phyloP scores from a whole-genome alignment of 2,797 vertebrate species.

The Tragelaphus oryx region DNA sequence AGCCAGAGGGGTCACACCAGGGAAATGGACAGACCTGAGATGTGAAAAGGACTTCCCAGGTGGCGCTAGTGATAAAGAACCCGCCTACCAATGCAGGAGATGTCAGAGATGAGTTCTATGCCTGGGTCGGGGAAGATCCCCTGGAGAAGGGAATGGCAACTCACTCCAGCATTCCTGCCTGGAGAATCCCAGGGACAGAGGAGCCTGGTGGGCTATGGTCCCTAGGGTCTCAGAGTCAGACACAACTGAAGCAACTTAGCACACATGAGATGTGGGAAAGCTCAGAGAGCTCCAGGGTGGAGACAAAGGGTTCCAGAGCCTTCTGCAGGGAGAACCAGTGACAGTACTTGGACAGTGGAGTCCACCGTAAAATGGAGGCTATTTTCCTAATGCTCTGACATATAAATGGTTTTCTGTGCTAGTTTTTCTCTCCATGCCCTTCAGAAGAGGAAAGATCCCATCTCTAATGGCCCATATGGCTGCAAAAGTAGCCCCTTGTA shows the following conservation, averaged over 20 bases:
- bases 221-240: not conserved
- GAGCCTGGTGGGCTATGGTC: not conserved
- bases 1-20: rapidly evolving
- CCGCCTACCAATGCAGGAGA: not conserved
- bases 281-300: not conserved
- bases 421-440: not conserved
- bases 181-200: not conserved
- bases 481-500: not conserved
- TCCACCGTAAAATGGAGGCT: not conserved
- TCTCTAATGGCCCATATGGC: not conserved
- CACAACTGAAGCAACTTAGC: not conserved
- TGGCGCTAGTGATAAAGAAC: not conserved
- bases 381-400: not conserved
- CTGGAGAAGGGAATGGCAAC: not conserved
- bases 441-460: not conserved
- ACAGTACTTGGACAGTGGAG: not conserved
- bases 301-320: not conserved
- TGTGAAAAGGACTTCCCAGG: not conserved
- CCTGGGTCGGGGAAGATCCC: not conserved
- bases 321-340: not conserved
- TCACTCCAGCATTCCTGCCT: not conserved
- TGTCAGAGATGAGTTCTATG: not conserved
- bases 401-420: not conserved
- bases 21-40: not conserved
- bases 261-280: not conserved